Evolutionary conservation across 2,888 invertebrate genomes (phyloP).

Genomic region (Rutpela maculata): DNA sequence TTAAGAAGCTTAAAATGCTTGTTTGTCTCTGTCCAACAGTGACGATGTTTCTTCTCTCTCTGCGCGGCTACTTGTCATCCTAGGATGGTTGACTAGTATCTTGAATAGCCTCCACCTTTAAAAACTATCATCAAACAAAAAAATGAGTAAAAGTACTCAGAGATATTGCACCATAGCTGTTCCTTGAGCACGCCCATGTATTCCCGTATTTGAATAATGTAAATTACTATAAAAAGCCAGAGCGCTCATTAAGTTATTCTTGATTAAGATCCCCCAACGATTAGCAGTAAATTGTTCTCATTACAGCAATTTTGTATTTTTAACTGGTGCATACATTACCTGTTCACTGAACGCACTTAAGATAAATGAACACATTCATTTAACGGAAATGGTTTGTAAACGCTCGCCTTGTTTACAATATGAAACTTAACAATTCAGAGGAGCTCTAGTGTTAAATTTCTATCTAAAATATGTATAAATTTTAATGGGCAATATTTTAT

Average conservation of each 20-base stretch:
- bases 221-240: slow-evolving; percentile 69
- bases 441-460: slow-evolving; percentile 42
- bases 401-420: slow-evolving; percentile 66
- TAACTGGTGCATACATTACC: slow-evolving; percentile 74
- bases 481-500: slow-evolving; percentile 12
- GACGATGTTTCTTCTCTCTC: too few relatives aligned
- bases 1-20: too few relatives aligned
- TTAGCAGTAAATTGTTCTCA: slow-evolving; percentile 76
- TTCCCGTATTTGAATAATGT: slow-evolving; percentile 62
- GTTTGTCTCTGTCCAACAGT: too few relatives aligned
- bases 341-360: slow-evolving; percentile 73
- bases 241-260: slow-evolving; percentile 74
- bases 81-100: too few relatives aligned
- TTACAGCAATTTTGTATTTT: slow-evolving; percentile 75
- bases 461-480: slow-evolving; percentile 34
- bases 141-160: too few relatives aligned
- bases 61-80: too few relatives aligned
- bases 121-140: too few relatives aligned
- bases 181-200: slow-evolving; percentile 3
- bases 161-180: background rate
- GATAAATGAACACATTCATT: slow-evolving; percentile 70
- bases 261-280: slow-evolving; percentile 75
- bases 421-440: slow-evolving; percentile 39
- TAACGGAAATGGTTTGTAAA: slow-evolving; percentile 72
- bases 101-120: too few relatives aligned